phyloP scores from a whole-genome alignment of 2,797 vertebrate genomes.

The Morelia viridis region DNA sequence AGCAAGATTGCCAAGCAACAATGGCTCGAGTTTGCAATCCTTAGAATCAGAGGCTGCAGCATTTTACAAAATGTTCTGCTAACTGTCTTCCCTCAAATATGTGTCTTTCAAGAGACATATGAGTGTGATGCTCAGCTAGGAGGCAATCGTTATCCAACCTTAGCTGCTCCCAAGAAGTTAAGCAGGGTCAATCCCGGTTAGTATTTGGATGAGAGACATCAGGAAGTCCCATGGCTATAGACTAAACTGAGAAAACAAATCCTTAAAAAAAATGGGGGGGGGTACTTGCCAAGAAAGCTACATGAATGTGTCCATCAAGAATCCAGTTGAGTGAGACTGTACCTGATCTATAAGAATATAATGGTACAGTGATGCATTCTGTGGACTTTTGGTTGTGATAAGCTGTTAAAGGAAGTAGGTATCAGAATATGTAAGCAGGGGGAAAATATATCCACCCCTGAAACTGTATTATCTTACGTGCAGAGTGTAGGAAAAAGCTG shows the following conservation, averaged over 20 bases:
- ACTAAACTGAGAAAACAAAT: background rate
- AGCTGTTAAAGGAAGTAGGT: background rate
- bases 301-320: background rate
- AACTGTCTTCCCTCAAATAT: slow-evolving; percentile 47
- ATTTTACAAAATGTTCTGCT: slow-evolving; percentile 47
- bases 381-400: background rate
- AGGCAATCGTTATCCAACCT: background rate
- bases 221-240: background rate
- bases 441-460: too few relatives aligned
- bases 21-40: slow-evolving; percentile 50
- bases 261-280: background rate
- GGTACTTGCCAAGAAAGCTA: background rate
- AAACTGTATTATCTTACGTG: background rate
- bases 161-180: background rate
- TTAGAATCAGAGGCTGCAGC: slow-evolving; percentile 33
- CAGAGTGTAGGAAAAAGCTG: background rate
- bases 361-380: background rate
- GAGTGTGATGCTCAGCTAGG: background rate
- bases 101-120: slow-evolving; percentile 34
- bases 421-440: background rate
- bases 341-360: background rate
- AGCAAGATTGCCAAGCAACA: slow-evolving; percentile 53
- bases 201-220: background rate
- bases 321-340: background rate
- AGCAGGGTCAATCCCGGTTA: background rate